A percentile compares a stretch with the other conserved stretches of the same genome.
Evolutionary conservation across 2,888 invertebrate species (phyloP).

Genomic region (Erebia palarica): DNA sequence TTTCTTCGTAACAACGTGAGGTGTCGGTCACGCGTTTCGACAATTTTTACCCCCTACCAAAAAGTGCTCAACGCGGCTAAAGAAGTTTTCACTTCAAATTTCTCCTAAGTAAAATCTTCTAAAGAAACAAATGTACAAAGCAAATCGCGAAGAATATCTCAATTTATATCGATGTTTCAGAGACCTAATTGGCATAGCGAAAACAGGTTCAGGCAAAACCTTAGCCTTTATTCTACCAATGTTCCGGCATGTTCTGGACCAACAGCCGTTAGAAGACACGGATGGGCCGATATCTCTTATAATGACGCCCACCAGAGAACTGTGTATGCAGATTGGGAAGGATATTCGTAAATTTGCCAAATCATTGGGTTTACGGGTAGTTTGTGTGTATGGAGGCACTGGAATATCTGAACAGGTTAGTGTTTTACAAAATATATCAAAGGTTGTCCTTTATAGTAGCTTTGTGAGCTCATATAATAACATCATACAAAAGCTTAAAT

Average conservation of each 20-base stretch:
- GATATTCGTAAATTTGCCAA: conserved; percentile 98
- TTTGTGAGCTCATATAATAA: too few relatives aligned
- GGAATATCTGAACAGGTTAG: conserved; percentile 93
- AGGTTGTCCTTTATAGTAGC: not conserved
- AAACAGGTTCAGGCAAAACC: conserved; percentile 99
- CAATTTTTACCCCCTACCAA: too few relatives aligned
- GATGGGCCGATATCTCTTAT: conserved; percentile 98
- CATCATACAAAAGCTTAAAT: too few relatives aligned
- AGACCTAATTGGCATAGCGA: conserved; percentile 99
- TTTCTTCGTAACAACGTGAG: too few relatives aligned
- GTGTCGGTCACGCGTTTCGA: too few relatives aligned
- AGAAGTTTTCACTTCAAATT: too few relatives aligned
- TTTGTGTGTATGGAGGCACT: conserved; percentile 99
- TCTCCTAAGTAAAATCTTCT: not conserved
- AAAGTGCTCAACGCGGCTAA: too few relatives aligned
- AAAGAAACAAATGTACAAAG: not conserved
- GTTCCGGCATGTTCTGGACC: conserved; percentile 97
- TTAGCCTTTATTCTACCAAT: conserved; percentile 98
- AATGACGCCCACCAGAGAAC: conserved; percentile 98
- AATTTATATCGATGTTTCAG: conserved; percentile 47
- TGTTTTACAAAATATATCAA: not conserved
- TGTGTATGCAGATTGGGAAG: conserved; percentile 99
- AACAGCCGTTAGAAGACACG: conserved; percentile 95
- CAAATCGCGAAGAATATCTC: too few relatives aligned
- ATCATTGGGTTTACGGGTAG: conserved; percentile 91